phyloP scores from a whole-genome alignment of 2,113 vertebrate species.

The Climacteris rufus region DNA sequence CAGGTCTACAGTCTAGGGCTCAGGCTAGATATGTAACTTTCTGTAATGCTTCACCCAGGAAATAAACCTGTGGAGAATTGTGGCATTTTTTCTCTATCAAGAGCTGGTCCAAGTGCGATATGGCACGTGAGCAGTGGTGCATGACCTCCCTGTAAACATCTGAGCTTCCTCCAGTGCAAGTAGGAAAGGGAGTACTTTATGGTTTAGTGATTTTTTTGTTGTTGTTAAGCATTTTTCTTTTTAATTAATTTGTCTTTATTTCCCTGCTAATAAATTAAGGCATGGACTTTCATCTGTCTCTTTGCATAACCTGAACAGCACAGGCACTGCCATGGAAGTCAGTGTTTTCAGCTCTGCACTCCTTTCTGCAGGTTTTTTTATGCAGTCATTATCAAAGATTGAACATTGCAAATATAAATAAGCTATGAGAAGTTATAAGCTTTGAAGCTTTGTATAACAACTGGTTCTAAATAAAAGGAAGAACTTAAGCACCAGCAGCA shows the following conservation, averaged over 20 bases:
- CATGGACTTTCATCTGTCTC: not conserved
- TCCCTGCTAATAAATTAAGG: not conserved
- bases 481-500: not conserved
- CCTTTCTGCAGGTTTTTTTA: not conserved
- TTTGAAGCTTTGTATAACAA: constrained; percentile 17
- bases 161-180: not conserved
- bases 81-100: not conserved
- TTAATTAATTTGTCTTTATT: not conserved
- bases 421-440: not conserved
- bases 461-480: not conserved
- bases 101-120: not conserved
- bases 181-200: not conserved
- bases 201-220: not conserved
- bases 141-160: not conserved
- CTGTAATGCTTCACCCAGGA: not conserved
- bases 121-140: not conserved
- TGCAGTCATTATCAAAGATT: not conserved
- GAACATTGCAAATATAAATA: not conserved
- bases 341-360: not conserved
- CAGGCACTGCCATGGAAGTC: not conserved
- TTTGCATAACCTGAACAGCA: not conserved
- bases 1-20: not conserved
- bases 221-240: not conserved
- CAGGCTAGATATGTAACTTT: not conserved
- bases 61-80: not conserved